Evolutionary conservation across 2,797 vertebrate genomes (phyloP), one percentile per base, ranked within the genome.

Genomic region (Cercopithecus petaurista): DNA sequence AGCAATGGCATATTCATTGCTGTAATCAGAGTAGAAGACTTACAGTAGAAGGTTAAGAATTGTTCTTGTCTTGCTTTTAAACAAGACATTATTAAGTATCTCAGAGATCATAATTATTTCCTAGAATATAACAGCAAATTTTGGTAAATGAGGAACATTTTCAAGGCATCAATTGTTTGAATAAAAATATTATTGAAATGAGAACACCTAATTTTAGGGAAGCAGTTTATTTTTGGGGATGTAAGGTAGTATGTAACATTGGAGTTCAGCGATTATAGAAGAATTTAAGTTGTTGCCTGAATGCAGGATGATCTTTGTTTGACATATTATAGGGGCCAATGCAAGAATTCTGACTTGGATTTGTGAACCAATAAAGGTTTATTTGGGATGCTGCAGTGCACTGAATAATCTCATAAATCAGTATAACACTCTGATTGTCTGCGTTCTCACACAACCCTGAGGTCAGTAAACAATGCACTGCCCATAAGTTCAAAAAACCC

Each of bases 21-120:
- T 94, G 7, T 61, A 43, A 75, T 93, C 36, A 84, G 41, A 79
- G 33, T 55, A 89, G 64, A 90, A 76, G 26, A 70, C 24, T 61
- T 87, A 39, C 39, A 8, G 17, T 55, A 59, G 48, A 79, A 33
- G n/a, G 8, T 83, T 88, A 85, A 70, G 14, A 81, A 81, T 84
- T 94, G 50, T 80, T 92, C 96, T 93, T 90, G 43, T 80, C 85
- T 84, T 95, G 11, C 55, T 61, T 97, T 95, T 33, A 73, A 73
- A 52, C 26, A 88, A 21, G 33, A 19, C 43, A 28, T 73, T 95
- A 43, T 43, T 93, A 55, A 64, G 2, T 84, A 48, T 70, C 33
- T 91, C 36, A 81, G 7, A 61, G 7, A 61, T 96, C 61, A 87
- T 59, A 83, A 75, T 86, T 85, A 33, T 41, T 85, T 85, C 43